Evolutionary conservation across 2,888 invertebrate genomes (phyloP), one percentile per base, ranked within the genome.

Genomic region (Nebria brevicollis): DNA sequence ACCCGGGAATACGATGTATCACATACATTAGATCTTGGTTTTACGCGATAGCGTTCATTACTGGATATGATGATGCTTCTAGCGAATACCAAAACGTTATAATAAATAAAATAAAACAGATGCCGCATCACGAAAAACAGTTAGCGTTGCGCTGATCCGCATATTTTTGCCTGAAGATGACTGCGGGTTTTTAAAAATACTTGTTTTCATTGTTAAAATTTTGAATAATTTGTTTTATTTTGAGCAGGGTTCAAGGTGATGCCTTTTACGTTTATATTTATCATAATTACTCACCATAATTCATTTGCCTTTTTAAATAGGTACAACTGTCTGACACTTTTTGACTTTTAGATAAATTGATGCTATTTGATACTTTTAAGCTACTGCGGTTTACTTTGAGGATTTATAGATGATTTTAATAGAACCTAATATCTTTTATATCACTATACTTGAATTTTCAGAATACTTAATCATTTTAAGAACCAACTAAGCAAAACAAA

Each of bases 41-140:
- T 7, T 5, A 3, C 2, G 8, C 8, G 54, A 54, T 54, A 11
- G 54, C 13, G 54, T 54, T 54, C 54, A 8, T 54, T 54, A 54
- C 54, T 54, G 54, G 54, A 54, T 54, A 54, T 54, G 54, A 54
- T 54, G 54, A 54, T 54, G 54, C 54, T 54, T 54, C 54, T 54
- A 54, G 13, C 54, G 54, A 54, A 54, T 54, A 54, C 54, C 54
- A 54, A 54, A 54, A 54, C 54, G 54, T 54, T 54, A 54, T 54
- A 54, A 54, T 54, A 54, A 54, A 54, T 54, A 34, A 34, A 34
- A 34, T 54, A 11, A 11, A 13, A 8, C 54, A 54, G 54, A 54
- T 54, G 54, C 54, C 54, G 54, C 54, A 54, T 8, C 54, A 54
- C 54, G 54, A 13, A 8, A 54, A 54, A 54, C 54, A 54, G 54